Evolutionary conservation across 2,888 invertebrate species (phyloP).

Genomic region (Cephus rjabovi): DNA sequence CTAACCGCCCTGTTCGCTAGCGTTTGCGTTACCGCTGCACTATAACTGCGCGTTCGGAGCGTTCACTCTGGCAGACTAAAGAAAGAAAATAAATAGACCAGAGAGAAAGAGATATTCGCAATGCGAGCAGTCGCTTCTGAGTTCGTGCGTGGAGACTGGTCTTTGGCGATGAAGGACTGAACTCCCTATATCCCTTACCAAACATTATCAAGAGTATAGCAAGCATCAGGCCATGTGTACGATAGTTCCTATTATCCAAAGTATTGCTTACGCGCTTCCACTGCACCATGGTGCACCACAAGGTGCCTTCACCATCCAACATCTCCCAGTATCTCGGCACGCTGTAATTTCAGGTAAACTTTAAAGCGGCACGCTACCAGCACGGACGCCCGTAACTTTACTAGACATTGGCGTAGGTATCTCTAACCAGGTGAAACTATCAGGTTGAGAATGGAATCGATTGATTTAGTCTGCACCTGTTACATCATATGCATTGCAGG

Average conservation of each 20-base stretch:
- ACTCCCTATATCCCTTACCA: not conserved
- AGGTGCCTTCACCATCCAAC: not conserved
- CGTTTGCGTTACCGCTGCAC: constrained; percentile 15
- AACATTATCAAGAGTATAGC: not conserved
- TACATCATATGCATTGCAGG: not conserved
- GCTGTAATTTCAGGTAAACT: constrained; percentile 29
- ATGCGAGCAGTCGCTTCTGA: not conserved
- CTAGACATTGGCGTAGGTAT: not conserved
- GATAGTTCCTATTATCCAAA: not conserved
- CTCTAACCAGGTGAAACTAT: not conserved
- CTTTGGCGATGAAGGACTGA: not conserved
- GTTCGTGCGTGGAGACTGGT: not conserved
- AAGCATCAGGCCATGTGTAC: not conserved
- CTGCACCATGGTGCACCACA: not conserved
- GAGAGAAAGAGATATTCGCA: not conserved
- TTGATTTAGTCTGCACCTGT: not conserved
- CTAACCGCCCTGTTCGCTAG: constrained; percentile 8
- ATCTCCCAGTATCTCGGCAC: constrained; percentile 4
- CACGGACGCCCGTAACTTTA: not conserved
- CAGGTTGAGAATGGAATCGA: not conserved
- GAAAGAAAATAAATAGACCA: not conserved
- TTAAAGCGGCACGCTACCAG: constrained; percentile 6
- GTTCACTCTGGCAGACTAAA: not conserved
- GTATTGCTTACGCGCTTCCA: not conserved
- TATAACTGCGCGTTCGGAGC: not conserved